Conservation (phyloP, 1,140 invertebrate species). For the Drosophila nannoptera region DNA sequence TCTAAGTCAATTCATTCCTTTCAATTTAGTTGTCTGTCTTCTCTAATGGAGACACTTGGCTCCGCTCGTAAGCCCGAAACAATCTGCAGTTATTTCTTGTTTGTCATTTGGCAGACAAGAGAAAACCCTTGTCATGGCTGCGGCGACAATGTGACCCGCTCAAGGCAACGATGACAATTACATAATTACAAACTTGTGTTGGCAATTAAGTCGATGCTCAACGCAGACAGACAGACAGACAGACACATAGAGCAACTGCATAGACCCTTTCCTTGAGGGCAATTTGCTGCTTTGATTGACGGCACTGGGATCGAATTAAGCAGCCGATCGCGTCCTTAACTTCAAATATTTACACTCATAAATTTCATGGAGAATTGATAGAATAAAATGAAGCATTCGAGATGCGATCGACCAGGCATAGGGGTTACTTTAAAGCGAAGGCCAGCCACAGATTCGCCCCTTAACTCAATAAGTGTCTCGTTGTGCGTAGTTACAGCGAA, state of each 20-base stretch:
- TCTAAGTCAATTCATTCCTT: background rate
- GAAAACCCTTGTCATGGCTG: slow-evolving; percentile 47
- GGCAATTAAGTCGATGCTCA: slow-evolving; percentile 62
- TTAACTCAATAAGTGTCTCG: slow-evolving; percentile 64
- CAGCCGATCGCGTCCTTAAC: slow-evolving; percentile 48
- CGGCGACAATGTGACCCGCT: slow-evolving; percentile 6
- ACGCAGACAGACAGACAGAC: slow-evolving; percentile 13
- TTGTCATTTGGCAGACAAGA: slow-evolving; percentile 12
- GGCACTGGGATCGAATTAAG: slow-evolving; percentile 51
- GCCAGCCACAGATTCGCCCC: slow-evolving; percentile 59
- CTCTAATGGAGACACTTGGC: background rate
- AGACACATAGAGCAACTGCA: background rate
- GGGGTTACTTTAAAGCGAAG: slow-evolving; percentile 44
- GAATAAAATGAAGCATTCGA: slow-evolving; percentile 31
- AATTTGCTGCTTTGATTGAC: slow-evolving; percentile 64
- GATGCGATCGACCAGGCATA: slow-evolving; percentile 53
- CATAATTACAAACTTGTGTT: slow-evolving; percentile 69
- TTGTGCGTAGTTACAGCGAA: slow-evolving; percentile 62
- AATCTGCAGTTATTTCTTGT: slow-evolving; percentile 3
- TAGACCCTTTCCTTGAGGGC: slow-evolving; percentile 27
- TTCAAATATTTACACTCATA: slow-evolving; percentile 71
- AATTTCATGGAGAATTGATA: slow-evolving; percentile 39
- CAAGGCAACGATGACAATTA: slow-evolving; percentile 66
- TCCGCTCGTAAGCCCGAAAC: background rate
- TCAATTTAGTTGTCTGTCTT: background rate